These are phyloP conservation scores for Spodoptera littoralis DNA, from an alignment of 2,888 invertebrate species.

Conservation along the genomic window DNA sequence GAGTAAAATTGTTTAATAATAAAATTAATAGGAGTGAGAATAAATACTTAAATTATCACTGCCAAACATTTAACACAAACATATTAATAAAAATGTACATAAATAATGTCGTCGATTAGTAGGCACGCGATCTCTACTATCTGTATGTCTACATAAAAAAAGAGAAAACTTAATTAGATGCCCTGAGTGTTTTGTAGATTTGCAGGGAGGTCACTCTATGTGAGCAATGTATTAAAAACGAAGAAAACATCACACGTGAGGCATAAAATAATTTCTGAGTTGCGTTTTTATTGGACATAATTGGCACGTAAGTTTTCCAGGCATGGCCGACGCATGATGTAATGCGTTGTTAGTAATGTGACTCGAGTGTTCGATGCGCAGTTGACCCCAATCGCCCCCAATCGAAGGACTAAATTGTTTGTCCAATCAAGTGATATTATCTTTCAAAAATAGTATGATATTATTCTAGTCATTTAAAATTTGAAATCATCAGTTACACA, in stretches of 20 bases:
- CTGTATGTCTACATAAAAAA: no score
- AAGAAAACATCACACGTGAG: constrained; percentile 38
- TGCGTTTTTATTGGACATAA: constrained; percentile 65
- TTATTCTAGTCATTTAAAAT: constrained; percentile 31
- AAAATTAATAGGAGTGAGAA: no score
- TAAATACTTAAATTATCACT: no score
- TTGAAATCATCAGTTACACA: neutral
- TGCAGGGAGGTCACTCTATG: neutral
- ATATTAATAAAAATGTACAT: no score
- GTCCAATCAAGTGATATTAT: constrained; percentile 72
- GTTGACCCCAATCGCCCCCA: constrained; percentile 87
- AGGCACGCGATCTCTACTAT: no score
- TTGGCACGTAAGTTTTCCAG: constrained; percentile 75
- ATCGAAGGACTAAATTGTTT: constrained; percentile 87
- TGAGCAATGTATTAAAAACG: constrained; percentile 9
- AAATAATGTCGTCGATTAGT: no score
- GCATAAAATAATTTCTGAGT: constrained; percentile 47
- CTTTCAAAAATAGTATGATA: constrained; percentile 52
- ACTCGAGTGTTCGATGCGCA: constrained; percentile 81
- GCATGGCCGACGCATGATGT: constrained; percentile 75
- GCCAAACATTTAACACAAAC: no score
- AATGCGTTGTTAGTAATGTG: constrained; percentile 69
- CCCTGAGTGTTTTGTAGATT: no score
- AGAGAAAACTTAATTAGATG: no score
- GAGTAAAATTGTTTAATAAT: no score